Evolutionary conservation across 2,113 vertebrate genomes (phyloP).

Genomic region (Numenius arquata): DNA sequence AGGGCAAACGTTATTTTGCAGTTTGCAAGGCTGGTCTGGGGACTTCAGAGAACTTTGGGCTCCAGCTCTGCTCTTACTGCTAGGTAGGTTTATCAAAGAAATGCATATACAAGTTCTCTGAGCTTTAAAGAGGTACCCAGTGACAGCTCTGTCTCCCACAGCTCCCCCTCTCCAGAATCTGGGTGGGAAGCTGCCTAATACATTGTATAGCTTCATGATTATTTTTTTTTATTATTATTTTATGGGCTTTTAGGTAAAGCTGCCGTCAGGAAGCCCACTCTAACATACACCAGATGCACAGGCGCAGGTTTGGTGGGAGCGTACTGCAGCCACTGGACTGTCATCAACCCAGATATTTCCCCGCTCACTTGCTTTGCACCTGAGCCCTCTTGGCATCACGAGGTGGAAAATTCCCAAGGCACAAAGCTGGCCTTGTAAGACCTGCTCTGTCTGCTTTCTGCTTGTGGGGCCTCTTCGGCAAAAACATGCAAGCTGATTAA

Average conservation of each 20-base stretch:
- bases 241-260: not conserved
- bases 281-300: not conserved
- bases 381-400: not conserved
- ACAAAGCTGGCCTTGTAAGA: not conserved
- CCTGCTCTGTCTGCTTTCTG: not conserved
- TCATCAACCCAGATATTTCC: not conserved
- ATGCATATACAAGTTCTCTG: rapidly evolving
- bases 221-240: not conserved
- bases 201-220: not conserved
- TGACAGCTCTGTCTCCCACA: not conserved
- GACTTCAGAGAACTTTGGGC: not conserved
- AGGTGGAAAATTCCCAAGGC: not conserved
- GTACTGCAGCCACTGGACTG: not conserved
- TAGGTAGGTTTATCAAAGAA: not conserved
- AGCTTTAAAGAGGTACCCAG: not conserved
- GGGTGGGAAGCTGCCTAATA: not conserved
- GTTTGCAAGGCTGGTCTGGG: not conserved
- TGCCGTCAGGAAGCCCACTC: not conserved
- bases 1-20: not conserved
- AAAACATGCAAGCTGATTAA: not conserved
- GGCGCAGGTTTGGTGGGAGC: not conserved
- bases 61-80: not conserved
- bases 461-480: not conserved
- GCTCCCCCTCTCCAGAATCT: not conserved
- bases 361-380: not conserved